These are phyloP conservation scores for Neoniphon sammara DNA, from an alignment of 2,797 vertebrate genomes.

Conservation along the genomic window DNA sequence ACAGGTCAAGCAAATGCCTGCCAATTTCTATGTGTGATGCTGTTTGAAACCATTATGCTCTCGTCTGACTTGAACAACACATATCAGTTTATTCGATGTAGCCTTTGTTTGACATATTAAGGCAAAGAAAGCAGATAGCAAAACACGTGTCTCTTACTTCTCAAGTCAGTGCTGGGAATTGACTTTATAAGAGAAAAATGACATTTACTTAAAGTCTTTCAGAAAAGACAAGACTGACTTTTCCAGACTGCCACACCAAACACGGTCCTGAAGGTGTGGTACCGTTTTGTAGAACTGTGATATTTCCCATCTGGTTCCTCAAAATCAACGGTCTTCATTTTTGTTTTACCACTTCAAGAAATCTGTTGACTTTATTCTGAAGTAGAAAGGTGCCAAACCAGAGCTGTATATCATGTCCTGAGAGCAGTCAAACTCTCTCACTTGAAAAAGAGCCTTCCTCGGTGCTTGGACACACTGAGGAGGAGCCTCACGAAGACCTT, in stretches of 20 bases:
- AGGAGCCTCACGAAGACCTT: slow-evolving; percentile 64
- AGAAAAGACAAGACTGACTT: slow-evolving; percentile 21
- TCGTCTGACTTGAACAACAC: slow-evolving; percentile 12
- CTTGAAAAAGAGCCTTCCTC: slow-evolving; percentile 32
- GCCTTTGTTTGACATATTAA: slow-evolving; percentile 1
- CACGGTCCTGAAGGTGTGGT: slow-evolving; percentile 40
- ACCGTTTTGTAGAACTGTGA: slow-evolving; percentile 40
- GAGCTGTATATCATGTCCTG: slow-evolving; percentile 45
- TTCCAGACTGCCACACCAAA: slow-evolving; percentile 18
- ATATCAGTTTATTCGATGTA: slow-evolving; percentile 12
- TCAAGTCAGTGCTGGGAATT: slow-evolving; percentile 42
- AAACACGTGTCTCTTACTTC: slow-evolving; percentile 33
- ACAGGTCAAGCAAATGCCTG: too few species aligned
- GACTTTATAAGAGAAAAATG: slow-evolving; percentile 50
- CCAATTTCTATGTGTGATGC: too few species aligned
- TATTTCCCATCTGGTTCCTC: slow-evolving; percentile 46
- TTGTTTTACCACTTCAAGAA: slow-evolving; percentile 56
- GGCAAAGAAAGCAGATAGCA: background rate
- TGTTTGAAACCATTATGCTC: background rate
- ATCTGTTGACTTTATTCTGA: slow-evolving; percentile 69
- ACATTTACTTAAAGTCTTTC: slow-evolving; percentile 28
- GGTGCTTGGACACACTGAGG: slow-evolving; percentile 36
- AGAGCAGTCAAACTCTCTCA: slow-evolving; percentile 3
- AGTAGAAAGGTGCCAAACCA: slow-evolving; percentile 54
- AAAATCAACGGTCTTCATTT: slow-evolving; percentile 34